phyloP scores from a whole-genome alignment of 1,140 invertebrate species.

The Drosophila grimshawi region DNA sequence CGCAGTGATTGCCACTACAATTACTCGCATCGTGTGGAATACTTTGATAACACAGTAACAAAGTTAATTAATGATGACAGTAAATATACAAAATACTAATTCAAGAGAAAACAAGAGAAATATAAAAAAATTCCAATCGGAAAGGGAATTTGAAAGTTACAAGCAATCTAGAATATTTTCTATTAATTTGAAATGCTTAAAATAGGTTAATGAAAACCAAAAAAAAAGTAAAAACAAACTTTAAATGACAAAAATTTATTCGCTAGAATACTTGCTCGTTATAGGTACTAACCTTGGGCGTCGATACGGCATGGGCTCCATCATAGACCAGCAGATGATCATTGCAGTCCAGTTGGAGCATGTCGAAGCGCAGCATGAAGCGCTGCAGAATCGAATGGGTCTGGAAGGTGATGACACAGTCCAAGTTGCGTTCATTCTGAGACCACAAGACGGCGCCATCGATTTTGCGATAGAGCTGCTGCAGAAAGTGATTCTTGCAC shows the following conservation, averaged over 20 bases:
- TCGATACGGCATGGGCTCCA: conserved; percentile 94
- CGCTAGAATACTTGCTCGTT: too few relatives aligned
- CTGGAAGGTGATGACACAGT: conserved; percentile 96
- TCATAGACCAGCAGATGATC: conserved; percentile 97
- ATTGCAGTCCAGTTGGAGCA: conserved; percentile 93
- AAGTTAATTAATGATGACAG: too few relatives aligned
- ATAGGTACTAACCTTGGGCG: conserved; percentile 89
- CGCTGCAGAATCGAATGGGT: conserved; percentile 96
- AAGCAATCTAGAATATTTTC: too few relatives aligned
- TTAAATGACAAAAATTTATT: not conserved
- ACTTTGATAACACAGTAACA: too few relatives aligned
- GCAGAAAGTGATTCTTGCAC: conserved; percentile 94
- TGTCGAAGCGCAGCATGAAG: conserved; percentile 96
- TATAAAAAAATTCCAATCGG: too few relatives aligned
- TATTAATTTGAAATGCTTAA: too few relatives aligned
- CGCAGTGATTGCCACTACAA: conserved; percentile 49
- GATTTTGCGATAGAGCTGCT: conserved; percentile 94
- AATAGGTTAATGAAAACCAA: too few relatives aligned
- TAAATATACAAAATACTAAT: too few relatives aligned
- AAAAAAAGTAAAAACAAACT: too few relatives aligned
- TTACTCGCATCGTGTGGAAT: not conserved
- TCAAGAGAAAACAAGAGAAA: too few relatives aligned
- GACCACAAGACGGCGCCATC: conserved; percentile 95
- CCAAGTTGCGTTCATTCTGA: conserved; percentile 94
- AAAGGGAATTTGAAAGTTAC: too few relatives aligned